Conservation (phyloP, 1,140 invertebrate species). For the Pseudomyrmex pallidus region DNA sequence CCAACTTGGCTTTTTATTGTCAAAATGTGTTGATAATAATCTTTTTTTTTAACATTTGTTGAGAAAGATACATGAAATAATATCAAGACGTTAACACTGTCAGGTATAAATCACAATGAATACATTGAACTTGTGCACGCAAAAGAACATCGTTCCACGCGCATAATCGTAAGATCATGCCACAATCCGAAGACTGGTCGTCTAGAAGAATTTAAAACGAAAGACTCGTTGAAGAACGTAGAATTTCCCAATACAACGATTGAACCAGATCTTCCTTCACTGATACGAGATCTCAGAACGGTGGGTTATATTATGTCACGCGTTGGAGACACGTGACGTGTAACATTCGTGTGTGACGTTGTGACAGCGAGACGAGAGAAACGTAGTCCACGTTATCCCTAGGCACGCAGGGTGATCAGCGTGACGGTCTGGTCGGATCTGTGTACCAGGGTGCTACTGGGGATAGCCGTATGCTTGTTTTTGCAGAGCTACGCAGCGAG, state of each 20-base stretch:
- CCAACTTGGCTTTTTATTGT: neutral
- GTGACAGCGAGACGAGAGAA: conserved; percentile 26
- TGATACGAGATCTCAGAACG: neutral
- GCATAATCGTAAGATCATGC: neutral
- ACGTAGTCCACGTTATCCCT: conserved; percentile 67
- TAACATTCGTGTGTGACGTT: conserved; percentile 35
- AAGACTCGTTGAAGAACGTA: neutral
- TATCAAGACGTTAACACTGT: neutral
- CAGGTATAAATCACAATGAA: neutral
- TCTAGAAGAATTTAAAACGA: neutral
- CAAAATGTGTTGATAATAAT: neutral
- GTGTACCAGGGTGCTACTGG: conserved; percentile 73
- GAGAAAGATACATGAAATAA: neutral
- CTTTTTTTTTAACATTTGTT: no score
- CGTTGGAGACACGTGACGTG: conserved; percentile 65
- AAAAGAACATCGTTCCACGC: neutral
- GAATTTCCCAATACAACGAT: neutral
- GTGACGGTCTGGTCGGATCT: conserved; percentile 71
- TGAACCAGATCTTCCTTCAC: neutral
- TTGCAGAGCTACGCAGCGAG: conserved; percentile 67
- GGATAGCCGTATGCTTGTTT: conserved; percentile 74
- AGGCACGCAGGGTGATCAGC: conserved; percentile 54
- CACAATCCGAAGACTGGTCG: neutral
- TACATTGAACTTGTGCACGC: neutral
- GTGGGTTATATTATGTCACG: conserved; percentile 30